These are phyloP conservation scores for Acanthis flammea DNA, from an alignment of 2,797 vertebrate genomes.

Conservation along the genomic window DNA sequence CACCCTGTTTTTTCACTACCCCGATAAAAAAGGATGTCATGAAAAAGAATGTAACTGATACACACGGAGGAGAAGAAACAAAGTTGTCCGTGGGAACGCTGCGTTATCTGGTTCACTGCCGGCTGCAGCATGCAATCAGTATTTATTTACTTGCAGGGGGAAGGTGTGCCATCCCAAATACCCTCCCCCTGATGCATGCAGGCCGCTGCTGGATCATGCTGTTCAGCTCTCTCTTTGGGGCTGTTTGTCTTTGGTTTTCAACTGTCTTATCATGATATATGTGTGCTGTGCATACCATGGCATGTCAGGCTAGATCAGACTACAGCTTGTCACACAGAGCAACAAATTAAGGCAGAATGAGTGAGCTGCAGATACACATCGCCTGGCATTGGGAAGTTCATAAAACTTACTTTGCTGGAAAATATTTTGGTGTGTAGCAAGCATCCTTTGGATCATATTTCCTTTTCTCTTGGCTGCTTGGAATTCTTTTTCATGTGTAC, in stretches of 20 bases:
- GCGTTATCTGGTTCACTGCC: not conserved
- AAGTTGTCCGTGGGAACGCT: not conserved
- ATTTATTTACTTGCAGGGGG: not conserved
- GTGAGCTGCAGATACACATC: slow-evolving; percentile 47
- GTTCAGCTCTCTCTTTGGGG: slow-evolving; percentile 6
- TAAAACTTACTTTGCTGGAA: slow-evolving; percentile 55
- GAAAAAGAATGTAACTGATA: not conserved
- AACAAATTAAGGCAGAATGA: slow-evolving; percentile 59
- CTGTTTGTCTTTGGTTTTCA: slow-evolving; percentile 51
- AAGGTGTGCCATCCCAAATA: slow-evolving; percentile 49
- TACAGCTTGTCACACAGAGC: slow-evolving; percentile 41
- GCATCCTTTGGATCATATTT: slow-evolving; percentile 15
- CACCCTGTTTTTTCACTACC: not conserved
- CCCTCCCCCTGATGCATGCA: slow-evolving; percentile 4
- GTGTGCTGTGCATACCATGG: slow-evolving; percentile 9
- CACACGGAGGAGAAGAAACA: not conserved
- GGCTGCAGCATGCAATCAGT: not conserved
- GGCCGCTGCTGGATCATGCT: not conserved
- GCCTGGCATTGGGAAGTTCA: slow-evolving; percentile 26
- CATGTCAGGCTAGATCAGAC: slow-evolving; percentile 57
- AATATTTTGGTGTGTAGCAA: slow-evolving; percentile 29
- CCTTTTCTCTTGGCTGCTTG: not conserved
- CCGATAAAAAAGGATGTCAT: not conserved
- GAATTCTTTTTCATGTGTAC: not conserved
- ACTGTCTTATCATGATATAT: slow-evolving; percentile 44